These are phyloP conservation scores for Sitta europaea DNA, from an alignment of 2,113 vertebrate genomes.

Conservation along the genomic window DNA sequence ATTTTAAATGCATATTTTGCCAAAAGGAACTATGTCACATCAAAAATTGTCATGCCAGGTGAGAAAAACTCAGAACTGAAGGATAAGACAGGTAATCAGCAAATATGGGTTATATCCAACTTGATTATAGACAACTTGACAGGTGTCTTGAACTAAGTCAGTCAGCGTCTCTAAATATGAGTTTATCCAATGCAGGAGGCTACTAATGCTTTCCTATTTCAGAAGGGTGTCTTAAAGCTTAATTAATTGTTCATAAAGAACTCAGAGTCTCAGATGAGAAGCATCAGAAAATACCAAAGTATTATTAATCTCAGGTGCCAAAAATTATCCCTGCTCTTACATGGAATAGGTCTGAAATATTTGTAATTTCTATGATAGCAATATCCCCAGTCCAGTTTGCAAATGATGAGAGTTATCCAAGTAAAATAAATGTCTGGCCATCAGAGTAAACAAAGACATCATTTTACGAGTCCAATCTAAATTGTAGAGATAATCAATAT, in stretches of 20 bases:
- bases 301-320: slow-evolving; percentile 63
- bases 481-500: slow-evolving; percentile 69
- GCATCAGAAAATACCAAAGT: slow-evolving; percentile 42
- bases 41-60: background rate
- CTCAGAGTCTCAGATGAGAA: slow-evolving; percentile 25
- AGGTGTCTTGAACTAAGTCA: background rate
- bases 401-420: slow-evolving; percentile 47
- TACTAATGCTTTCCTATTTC: slow-evolving; percentile 38
- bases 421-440: slow-evolving; percentile 66
- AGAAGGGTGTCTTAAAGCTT: slow-evolving; percentile 50
- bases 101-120: background rate
- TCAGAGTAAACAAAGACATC: slow-evolving; percentile 68
- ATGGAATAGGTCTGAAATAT: slow-evolving; percentile 44
- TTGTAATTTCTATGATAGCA: slow-evolving; percentile 50
- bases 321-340: slow-evolving; percentile 27
- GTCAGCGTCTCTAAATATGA: background rate
- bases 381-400: slow-evolving; percentile 36
- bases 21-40: background rate
- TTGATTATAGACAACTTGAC: background rate
- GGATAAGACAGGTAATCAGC: background rate
- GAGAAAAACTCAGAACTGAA: background rate
- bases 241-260: slow-evolving; percentile 67
- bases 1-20: background rate
- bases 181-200: slow-evolving; percentile 2
- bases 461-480: slow-evolving; percentile 64